Conservation (phyloP, 2,113 vertebrate genomes). For the Corvus cornix region DNA sequence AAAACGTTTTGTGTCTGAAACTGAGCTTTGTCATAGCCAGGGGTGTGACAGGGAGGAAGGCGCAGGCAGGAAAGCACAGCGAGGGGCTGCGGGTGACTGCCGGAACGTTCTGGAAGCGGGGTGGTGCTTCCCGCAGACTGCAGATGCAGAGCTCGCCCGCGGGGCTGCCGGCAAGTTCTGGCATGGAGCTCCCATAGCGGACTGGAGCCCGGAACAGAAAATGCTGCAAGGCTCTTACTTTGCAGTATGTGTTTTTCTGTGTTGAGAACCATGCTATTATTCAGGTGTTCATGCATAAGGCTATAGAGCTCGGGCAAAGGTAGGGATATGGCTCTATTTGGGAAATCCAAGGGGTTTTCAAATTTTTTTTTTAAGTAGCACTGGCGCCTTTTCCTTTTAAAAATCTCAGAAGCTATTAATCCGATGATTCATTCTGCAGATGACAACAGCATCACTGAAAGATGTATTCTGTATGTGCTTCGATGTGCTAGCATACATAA, state of each 20-base stretch:
- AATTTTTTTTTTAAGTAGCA: not conserved
- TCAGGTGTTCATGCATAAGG: not conserved
- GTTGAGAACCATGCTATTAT: not conserved
- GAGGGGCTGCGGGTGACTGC: not conserved
- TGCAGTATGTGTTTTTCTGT: not conserved
- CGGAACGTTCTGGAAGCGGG: conserved; percentile 53
- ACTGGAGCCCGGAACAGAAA: not conserved
- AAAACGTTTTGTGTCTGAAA: not conserved
- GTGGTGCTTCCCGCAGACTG: conserved; percentile 15
- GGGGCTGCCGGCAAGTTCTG: not conserved
- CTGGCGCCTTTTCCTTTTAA: not conserved
- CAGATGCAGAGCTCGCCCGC: not conserved
- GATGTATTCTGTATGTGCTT: not conserved
- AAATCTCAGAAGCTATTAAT: not conserved
- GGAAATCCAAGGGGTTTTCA: accelerated
- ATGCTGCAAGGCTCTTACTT: not conserved
- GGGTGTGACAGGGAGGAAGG: not conserved
- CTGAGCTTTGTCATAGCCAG: not conserved
- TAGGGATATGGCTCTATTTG: not conserved
- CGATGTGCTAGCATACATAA: not conserved
- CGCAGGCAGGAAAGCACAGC: too few relatives aligned
- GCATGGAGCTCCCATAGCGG: accelerated
- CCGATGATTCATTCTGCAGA: not conserved
- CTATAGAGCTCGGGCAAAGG: not conserved
- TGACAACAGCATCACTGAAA: not conserved